A percentile compares a stretch with the other conserved stretches of the same genome.
These are phyloP conservation scores for Ephydatia muelleri DNA, from an alignment of 37 sponge, comb jelly and placozoan genomes.

Conservation along the genomic window DNA sequence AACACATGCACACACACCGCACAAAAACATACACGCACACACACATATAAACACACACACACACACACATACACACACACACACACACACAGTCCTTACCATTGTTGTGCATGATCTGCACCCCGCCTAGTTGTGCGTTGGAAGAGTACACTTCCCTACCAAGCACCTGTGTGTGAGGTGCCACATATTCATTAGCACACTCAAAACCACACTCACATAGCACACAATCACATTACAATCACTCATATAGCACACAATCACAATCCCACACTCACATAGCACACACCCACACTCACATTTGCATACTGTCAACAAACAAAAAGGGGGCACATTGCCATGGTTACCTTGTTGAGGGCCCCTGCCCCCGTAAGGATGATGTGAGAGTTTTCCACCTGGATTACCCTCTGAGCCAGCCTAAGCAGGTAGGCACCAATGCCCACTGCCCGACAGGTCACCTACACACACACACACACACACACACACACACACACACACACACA, in stretches of 20 bases:
- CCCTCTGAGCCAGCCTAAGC: conserved; percentile 92
- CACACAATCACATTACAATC: neutral
- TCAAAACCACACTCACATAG: neutral
- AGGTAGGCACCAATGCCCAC: conserved; percentile 98
- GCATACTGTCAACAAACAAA: no score
- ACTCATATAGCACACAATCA: neutral
- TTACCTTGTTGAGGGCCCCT: conserved; percentile 93
- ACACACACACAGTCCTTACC: conserved; percentile 45
- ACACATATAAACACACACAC: neutral
- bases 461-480: neutral
- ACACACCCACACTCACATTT: neutral
- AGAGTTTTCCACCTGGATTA: conserved; percentile 95
- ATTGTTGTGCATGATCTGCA: conserved; percentile 96
- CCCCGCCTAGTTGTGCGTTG: conserved; percentile 95
- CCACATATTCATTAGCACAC: no score
- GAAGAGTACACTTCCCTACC: conserved; percentile 88
- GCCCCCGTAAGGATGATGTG: conserved; percentile 97
- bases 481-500: neutral
- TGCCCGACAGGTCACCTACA: conserved; percentile 96
- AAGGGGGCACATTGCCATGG: neutral
- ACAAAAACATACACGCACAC: neutral
- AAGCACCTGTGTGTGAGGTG: conserved; percentile 10
- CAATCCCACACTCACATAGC: neutral
- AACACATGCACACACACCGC: neutral
- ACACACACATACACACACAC: neutral